Percentiles rank a stretch among this genome's conserved stretches.
Conservation (phyloP, 1,140 invertebrate genomes). For the Anthonomus grandis region DNA sequence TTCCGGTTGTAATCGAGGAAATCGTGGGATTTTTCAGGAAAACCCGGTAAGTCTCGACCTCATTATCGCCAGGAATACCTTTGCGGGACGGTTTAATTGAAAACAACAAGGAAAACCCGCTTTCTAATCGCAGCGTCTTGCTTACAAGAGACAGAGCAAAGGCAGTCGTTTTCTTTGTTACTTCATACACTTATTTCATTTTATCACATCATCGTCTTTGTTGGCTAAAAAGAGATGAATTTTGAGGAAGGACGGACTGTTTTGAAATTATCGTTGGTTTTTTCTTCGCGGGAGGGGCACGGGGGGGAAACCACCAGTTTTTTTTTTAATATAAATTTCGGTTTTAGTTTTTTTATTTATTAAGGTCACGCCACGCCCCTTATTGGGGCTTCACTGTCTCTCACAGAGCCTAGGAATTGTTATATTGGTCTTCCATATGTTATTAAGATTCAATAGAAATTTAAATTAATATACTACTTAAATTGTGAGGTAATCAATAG, state of each 20-base stretch:
- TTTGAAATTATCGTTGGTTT: slow-evolving; percentile 7
- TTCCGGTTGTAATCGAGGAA: slow-evolving; percentile 29
- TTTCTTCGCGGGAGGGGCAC: too few relatives aligned
- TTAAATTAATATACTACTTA: too few relatives aligned
- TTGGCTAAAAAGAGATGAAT: slow-evolving; percentile 48
- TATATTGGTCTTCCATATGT: too few relatives aligned
- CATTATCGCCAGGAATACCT: neutral
- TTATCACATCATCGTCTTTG: slow-evolving; percentile 48
- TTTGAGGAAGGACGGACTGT: slow-evolving; percentile 32
- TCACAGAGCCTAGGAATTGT: too few relatives aligned
- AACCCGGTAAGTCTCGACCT: slow-evolving; percentile 8
- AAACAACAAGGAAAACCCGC: slow-evolving; percentile 18
- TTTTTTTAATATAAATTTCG: too few relatives aligned
- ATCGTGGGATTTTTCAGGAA: slow-evolving; percentile 23
- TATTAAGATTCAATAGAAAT: too few relatives aligned
- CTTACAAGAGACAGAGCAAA: slow-evolving; percentile 25
- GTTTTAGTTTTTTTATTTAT: too few relatives aligned
- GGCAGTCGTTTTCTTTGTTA: slow-evolving; percentile 48
- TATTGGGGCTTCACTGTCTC: too few relatives aligned
- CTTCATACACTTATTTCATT: slow-evolving; percentile 48
- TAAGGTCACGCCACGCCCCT: too few relatives aligned
- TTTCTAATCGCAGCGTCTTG: slow-evolving; percentile 12
- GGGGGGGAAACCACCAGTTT: too few relatives aligned
- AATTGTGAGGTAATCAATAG: too few relatives aligned
- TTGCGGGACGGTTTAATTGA: slow-evolving; percentile 24